Conservation (phyloP, 2,113 vertebrate species). For the Perognathus longimembris region DNA sequence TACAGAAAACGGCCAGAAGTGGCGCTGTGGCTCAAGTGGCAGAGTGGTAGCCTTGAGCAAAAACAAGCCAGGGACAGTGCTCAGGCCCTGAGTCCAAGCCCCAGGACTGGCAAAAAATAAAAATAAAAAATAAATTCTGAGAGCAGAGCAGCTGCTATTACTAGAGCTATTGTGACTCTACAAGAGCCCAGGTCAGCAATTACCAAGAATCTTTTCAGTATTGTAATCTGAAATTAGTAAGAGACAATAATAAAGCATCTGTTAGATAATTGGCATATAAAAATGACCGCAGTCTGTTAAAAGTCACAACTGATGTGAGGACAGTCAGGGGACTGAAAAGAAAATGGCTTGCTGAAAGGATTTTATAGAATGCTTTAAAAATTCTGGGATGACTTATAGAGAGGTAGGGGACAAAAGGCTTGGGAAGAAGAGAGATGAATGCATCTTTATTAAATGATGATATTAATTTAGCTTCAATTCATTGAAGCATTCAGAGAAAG, state of each 20-base stretch:
- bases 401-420: background rate
- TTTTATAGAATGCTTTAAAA: conserved; percentile 53
- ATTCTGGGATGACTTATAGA: background rate
- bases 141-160: no score
- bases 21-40: no score
- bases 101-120: no score
- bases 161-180: no score
- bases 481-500: conserved; percentile 3
- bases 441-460: background rate
- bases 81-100: no score
- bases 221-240: background rate
- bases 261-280: background rate
- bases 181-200: no score
- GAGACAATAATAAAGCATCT: conserved; percentile 12
- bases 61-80: no score
- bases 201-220: background rate
- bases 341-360: background rate
- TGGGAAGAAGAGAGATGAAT: conserved; percentile 43
- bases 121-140: no score
- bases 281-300: background rate
- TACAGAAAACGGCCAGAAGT: no score
- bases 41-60: no score
- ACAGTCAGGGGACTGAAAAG: background rate
- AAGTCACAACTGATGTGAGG: background rate
- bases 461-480: conserved; percentile 31